Conservation (phyloP, 2,888 invertebrate species). For the Callyntrura guangdongensis region DNA sequence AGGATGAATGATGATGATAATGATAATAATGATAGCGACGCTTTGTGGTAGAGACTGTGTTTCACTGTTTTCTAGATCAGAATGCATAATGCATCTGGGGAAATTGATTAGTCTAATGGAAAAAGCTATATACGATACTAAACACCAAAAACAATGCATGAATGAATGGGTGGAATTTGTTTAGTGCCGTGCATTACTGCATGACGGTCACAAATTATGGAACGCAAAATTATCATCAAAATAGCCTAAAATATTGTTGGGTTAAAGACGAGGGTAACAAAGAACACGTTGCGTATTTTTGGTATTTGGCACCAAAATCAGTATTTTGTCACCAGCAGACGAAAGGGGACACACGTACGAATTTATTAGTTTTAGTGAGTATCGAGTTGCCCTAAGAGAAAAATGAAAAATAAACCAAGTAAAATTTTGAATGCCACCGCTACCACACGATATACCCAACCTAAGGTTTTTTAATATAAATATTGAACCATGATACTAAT, state of each 20-base stretch:
- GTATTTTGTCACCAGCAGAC: too few species aligned
- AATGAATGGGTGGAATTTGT: neutral
- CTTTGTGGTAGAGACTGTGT: neutral
- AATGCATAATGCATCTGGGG: constrained; percentile 17
- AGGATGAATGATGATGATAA: neutral
- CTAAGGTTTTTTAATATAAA: too few species aligned
- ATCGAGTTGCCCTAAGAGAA: too few species aligned
- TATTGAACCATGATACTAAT: too few species aligned
- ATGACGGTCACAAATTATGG: neutral
- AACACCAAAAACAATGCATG: neutral
- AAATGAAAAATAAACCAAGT: too few species aligned
- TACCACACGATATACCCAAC: too few species aligned
- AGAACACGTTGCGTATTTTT: neutral
- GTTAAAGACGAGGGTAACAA: neutral
- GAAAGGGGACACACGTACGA: too few species aligned
- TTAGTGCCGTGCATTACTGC: constrained; percentile 11
- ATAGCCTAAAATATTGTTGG: neutral
- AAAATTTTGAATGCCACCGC: too few species aligned
- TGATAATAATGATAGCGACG: neutral
- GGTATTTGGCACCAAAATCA: too few species aligned
- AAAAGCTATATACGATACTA: too few species aligned
- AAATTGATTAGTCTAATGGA: constrained; percentile 3
- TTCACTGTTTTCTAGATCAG: constrained; percentile 9
- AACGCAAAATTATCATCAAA: neutral
- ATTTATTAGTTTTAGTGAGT: too few species aligned